Base-by-base conservation (phyloP, 2,888 invertebrate species). In the Lasioglossum leucozonium region DNA sequence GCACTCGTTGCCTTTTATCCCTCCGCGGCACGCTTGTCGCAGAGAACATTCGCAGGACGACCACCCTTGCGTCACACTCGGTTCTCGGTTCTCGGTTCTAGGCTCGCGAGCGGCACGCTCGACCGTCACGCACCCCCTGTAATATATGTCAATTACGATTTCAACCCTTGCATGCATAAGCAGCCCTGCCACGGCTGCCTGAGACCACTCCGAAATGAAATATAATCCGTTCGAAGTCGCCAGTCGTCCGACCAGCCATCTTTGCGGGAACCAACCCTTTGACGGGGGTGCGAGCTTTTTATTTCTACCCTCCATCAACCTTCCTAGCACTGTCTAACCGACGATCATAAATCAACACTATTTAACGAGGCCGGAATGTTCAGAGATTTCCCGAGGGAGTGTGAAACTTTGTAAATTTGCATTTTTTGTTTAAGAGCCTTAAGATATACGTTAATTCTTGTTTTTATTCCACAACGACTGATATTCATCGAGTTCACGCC, bases 71-170 rank as follows among this genome's bases (percentile, higher is more conserved):
- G 79, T 82, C 78, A 72, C 72, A 79, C 75, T 71, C 37, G 51
- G 47, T 47, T 47, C 47, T 71, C 37, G 51, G 47, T 47, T 47
- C 47, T 47, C 47, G 47, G 51, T 51, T 51, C 51, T 51, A 51
- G 6, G n/a, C 55, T 34, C 34, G 30, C 18, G 22, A 22, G n/a
- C 22, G 72, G 18, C 86, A 79, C 85, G 77, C 77, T 86, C 74
- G 37, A 47, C 40, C 86, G 86, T 86, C 86, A 86, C 86, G 86
- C 86, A 86, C 86, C 78, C 51, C n/a, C 78, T 42, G 30, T 82
- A 86, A 86, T 86, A 82, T 86, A 86, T 74, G 86, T 81, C 86
- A 77, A 86, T 86, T 86, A 82, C 81, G 58, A 82, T 79, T 79
- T 71, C 78, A 69, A 78, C 71, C 72, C 44, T 81, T 44, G 81